Base-by-base conservation (phyloP, 2,113 vertebrate species). In the Gobius niger region DNA sequence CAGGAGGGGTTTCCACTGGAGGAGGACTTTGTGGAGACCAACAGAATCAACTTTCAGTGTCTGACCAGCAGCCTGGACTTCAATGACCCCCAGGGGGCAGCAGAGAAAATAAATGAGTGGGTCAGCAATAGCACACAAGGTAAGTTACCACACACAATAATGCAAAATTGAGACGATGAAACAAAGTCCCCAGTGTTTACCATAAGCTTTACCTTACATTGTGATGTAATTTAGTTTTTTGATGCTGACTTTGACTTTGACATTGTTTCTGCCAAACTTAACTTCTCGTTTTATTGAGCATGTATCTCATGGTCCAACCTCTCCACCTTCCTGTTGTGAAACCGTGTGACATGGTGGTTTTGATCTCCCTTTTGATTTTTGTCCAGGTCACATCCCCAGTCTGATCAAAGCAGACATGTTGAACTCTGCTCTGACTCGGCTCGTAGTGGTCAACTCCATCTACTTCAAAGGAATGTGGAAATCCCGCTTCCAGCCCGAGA, bases 391-490 rank as follows among this genome's bases (percentile, higher is more conserved):
- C 93, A 98, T 99, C 5, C 91, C 95, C 82, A 91, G 75, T 57
- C 72, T 99, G 82, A 72, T 99, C 70, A 91, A 92, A 53, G 91
- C 95, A 0, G 93, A 94, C 63, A 92, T 95, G 69, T 83, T 98
- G 50, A 90, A 95, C 49, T 44, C 91, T 0, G 12, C 42, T 16
- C 65, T 96, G 73, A 96, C 95, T 68, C 93, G 93, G 5, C 84
- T 99, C 73, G 94, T 98, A 6, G 82, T 93, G 5, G 91, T 96
- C 63, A 98, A 97, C 46, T 93, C 96, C 0, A 92, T 99, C 59
- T 99, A 95, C 84, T 99, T 99, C 85, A 98, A 98, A 89, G 97
- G 96, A 41, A 79, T 95, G 10, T 99, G 97, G 97, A 96, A 96
- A 76, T 98, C 96, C 0, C 90, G 95, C 47, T 99, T 99, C 85